Conservation (phyloP, 1,140 invertebrate genomes). For the Probaryconus sp. region DNA sequence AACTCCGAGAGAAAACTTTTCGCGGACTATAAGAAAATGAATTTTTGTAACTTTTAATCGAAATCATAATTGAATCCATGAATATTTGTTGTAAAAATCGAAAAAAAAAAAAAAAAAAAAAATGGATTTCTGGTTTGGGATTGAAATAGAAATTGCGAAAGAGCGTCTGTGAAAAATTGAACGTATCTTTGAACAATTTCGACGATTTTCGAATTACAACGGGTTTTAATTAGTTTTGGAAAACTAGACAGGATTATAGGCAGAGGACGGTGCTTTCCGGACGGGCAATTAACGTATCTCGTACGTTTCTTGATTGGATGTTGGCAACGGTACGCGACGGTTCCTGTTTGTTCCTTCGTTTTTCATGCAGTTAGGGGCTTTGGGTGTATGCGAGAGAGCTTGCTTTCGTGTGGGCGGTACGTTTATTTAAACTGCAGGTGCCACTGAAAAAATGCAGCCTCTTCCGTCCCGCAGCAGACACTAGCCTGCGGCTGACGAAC, state of each 20-base stretch:
- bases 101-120: constrained; percentile 20
- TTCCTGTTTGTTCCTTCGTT: constrained; percentile 64
- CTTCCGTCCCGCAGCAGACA: constrained; percentile 45
- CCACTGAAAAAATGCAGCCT: constrained; percentile 67
- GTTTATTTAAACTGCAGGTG: constrained; percentile 71
- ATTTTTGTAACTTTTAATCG: constrained; percentile 4
- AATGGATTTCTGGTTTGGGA: no score
- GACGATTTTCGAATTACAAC: constrained; percentile 32
- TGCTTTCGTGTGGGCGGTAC: constrained; percentile 63
- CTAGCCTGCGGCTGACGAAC: constrained; percentile 72
- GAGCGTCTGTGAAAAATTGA: constrained; percentile 10
- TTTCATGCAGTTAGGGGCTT: constrained; percentile 64
- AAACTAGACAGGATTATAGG: constrained; percentile 37
- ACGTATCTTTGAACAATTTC: constrained; percentile 28
- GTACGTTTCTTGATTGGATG: constrained; percentile 66
- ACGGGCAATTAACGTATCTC: constrained; percentile 57
- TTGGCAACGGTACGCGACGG: constrained; percentile 53
- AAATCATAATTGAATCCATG: constrained; percentile 40
- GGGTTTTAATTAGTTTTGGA: constrained; percentile 50
- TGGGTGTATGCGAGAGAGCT: no score
- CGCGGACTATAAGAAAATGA: no score
- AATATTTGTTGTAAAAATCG: constrained; percentile 8
- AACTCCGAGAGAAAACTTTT: no score
- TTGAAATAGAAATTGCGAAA: no score
- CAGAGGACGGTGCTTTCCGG: constrained; percentile 16